Base-by-base conservation (phyloP, 2,113 vertebrate species). In the Gadus chalcogrammus region DNA sequence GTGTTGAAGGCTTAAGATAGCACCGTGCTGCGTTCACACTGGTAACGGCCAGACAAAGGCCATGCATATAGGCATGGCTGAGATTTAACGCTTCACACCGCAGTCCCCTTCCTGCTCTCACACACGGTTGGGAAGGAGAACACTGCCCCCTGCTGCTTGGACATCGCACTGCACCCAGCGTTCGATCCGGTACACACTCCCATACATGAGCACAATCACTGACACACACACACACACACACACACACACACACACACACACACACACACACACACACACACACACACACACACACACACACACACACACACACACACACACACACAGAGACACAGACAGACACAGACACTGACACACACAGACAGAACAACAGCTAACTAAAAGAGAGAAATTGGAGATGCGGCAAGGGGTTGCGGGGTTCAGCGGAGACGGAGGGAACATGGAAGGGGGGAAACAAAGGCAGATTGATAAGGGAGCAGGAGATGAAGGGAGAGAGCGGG, bases 81-180 rank as follows among this genome's bases (percentile, higher is more conserved):
- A 42, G 61, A 52, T 62, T 78, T 38, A 56, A 60, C 48, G 22
- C 15, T 1, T 4, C 71, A 63, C 22, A n/a, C 16, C 60, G 18
- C 52, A 22, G 35, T 2, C 4, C 55, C 53, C 48, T 67, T 6
- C 15, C 52, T 16, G 27, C 17, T 42, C 42, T 1, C 3, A 35
- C 64, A 69, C 71, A 38, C 16, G 15, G 56, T 67, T 69, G n/a
- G 69, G 61, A 78, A 75, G 68, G 68, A 76, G 53, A 73, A 22
- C n/a, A 79, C 64, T 84, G 74, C 83, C 86, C 76, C 78, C 87
- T 85, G 71, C 82, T 84, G 82, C 65, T 73, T 31, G 2, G 0
- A n/a, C 53, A 20, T 24, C 69, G 35, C 68, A 68, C 53, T 76
- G 38, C 64, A 81, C 12, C n/a, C 52, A 55, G 16, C 15, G 61